Evolutionary conservation across 2,888 invertebrate species (phyloP).

Genomic region (Eucera pruinosa): DNA sequence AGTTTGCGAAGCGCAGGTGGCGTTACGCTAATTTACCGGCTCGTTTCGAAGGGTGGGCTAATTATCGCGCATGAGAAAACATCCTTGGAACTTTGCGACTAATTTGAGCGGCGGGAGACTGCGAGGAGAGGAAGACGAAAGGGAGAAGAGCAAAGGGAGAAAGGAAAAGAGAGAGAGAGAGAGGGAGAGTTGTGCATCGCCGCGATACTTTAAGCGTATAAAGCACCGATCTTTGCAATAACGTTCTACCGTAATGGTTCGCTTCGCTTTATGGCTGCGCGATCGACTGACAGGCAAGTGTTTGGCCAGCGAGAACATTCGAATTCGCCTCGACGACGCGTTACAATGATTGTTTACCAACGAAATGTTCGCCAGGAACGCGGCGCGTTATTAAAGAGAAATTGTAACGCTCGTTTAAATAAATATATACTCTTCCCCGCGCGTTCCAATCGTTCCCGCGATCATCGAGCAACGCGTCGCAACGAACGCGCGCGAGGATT

Average conservation of each 20-base stretch:
- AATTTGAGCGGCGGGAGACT: constrained; percentile 21
- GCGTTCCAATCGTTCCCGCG: constrained; percentile 8
- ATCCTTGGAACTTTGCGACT: constrained; percentile 37
- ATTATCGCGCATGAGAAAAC: constrained; percentile 51
- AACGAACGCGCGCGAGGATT: background rate
- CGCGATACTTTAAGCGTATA: constrained; percentile 18
- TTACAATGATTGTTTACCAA: background rate
- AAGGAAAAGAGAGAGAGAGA: background rate
- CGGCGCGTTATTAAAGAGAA: background rate
- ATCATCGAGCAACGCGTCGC: background rate
- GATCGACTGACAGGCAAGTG: background rate
- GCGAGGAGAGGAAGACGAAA: background rate
- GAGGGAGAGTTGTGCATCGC: background rate
- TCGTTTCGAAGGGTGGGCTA: constrained; percentile 29
- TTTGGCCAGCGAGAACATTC: background rate
- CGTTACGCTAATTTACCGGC: constrained; percentile 58
- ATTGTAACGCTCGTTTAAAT: constrained; percentile 22
- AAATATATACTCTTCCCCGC: no score
- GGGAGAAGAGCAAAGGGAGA: background rate
- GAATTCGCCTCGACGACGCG: background rate
- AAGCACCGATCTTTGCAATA: constrained; percentile 29
- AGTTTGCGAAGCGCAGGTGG: constrained; percentile 58
- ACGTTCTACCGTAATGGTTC: constrained; percentile 28
- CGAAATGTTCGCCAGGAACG: background rate
- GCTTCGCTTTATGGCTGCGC: constrained; percentile 22